Evolutionary conservation across 1,140 invertebrate genomes (phyloP), one percentile per base, ranked within the genome.

Genomic region (Drosophila lini): DNA sequence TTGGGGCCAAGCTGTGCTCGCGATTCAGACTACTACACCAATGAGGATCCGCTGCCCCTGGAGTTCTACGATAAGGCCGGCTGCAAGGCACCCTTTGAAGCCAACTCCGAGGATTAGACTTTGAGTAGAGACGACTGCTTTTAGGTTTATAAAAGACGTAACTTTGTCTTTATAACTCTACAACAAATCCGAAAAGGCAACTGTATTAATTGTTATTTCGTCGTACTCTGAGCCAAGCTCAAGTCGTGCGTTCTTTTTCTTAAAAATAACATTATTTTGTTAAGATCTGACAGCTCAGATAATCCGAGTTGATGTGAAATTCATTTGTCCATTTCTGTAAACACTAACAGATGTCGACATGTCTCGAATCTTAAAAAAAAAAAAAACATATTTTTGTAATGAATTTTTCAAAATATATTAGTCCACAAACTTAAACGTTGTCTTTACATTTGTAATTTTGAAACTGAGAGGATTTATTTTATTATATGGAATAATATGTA

Each of bases 11-110:
- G 79, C 31, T 92, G 86, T 44, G 56, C 69, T 0, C 75, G 81
- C 2, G 91, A 92, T 32, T 92, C 90, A 0, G 91, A 92, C 47
- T 83, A 64, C 53, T 91, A 80, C 55, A 79, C 85, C 13, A 53
- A 15, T 11, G 58, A 73, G 0, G 81, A 91, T 45, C 69, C 78
- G 5, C 5, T 74, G 15, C 77, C 85, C 0, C n/a, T 69, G 36
- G 81, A 79, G 11, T 92, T 90, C 31, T 92, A 92, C 41, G 52
- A 84, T 3, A 78, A 73, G 61, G 91, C 76, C 6, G 86, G 81
- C 2, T 90, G 71, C 62, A 73, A 76, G 40, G 90, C 90, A 4
- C 86, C 88, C 10, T 90, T 90, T 28, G 42, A 67, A 9, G 53
- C 10, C 6, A 11, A 31, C 25, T 10, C 0, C 8, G 25, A 40